phyloP scores from a whole-genome alignment of 2,113 vertebrate genomes.

The Plecotus auritus region DNA sequence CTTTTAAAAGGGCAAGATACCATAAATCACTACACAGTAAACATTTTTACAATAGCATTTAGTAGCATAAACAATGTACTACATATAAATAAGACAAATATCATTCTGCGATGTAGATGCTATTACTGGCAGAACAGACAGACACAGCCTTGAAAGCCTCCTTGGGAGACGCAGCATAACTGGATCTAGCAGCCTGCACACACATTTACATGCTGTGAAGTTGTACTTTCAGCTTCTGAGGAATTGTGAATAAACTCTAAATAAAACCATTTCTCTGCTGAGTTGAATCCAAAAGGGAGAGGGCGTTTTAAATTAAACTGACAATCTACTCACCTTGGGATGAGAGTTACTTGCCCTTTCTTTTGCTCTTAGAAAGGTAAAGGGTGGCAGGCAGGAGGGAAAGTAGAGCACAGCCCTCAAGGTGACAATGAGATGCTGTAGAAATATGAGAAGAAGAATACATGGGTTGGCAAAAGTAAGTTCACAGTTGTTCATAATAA shows the following conservation, averaged over 20 bases:
- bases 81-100: conserved; percentile 1
- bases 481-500: background rate
- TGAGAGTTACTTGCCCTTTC: background rate
- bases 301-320: background rate
- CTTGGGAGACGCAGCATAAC: background rate
- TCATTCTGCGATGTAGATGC: background rate
- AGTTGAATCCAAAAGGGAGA: background rate
- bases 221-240: background rate
- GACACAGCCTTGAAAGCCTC: conserved; percentile 52
- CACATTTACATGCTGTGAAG: background rate
- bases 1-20: background rate
- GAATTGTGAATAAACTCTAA: conserved; percentile 6
- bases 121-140: background rate
- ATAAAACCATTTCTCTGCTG: background rate
- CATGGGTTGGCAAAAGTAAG: background rate
- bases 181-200: background rate
- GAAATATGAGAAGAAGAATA: background rate
- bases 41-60: background rate
- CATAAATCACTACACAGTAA: background rate
- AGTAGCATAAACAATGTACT: background rate
- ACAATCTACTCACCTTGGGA: background rate
- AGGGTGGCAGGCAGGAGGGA: background rate
- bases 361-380: background rate
- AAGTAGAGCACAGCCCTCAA: too few relatives aligned
- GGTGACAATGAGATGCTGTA: background rate